phyloP scores from a whole-genome alignment of 2,888 invertebrate genomes.

The Xestia c-nigrum region DNA sequence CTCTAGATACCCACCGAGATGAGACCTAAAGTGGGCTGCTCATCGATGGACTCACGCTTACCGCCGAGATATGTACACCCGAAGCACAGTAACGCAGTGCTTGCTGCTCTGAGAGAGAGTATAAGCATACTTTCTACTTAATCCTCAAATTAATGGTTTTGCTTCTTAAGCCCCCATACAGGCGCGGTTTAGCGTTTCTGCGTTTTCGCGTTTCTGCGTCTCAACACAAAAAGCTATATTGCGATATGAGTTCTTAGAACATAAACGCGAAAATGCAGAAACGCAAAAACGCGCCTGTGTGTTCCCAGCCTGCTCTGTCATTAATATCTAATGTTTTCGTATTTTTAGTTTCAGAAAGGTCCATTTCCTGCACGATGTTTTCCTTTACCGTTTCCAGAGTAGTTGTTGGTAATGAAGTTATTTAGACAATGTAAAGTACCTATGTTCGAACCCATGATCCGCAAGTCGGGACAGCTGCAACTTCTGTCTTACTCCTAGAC shows the following conservation, averaged over 20 bases:
- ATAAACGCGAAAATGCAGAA: no score
- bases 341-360: background rate
- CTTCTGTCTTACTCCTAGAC: no score
- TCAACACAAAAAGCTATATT: no score
- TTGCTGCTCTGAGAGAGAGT: background rate
- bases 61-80: background rate
- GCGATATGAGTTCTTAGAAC: no score
- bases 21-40: background rate
- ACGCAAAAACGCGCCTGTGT: no score
- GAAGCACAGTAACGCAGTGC: background rate
- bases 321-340: background rate
- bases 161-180: background rate
- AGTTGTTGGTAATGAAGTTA: background rate
- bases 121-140: background rate
- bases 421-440: background rate
- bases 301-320: no score
- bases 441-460: background rate
- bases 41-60: background rate
- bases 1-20: background rate
- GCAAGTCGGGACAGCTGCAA: no score
- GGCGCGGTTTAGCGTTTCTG: no score
- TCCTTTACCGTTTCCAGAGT: background rate
- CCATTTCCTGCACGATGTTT: background rate
- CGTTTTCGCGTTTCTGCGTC: no score
- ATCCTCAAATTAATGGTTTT: background rate